Evolutionary conservation across 1,140 invertebrate genomes (phyloP).

Genomic region (Drosophila baimaii): DNA sequence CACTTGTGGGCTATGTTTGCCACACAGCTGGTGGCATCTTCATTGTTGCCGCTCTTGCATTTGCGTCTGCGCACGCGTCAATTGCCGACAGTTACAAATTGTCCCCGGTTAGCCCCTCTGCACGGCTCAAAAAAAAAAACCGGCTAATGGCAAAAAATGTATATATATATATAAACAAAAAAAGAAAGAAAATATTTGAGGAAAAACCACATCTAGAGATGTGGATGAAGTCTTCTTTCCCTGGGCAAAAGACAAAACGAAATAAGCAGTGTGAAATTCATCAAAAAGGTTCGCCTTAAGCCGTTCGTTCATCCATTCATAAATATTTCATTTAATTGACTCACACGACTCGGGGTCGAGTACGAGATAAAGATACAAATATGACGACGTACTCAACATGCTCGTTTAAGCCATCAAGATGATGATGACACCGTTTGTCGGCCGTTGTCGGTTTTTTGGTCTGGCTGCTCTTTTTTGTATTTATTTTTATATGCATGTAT

Average conservation of each 20-base stretch:
- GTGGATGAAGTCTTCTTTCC: conserved; percentile 41
- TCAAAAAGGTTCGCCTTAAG: conserved; percentile 34
- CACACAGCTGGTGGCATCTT: conserved; percentile 54
- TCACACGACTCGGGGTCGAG: conserved; percentile 61
- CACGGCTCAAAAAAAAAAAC: conserved; percentile 22
- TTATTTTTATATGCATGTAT: conserved; percentile 17
- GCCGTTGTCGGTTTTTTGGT: conserved; percentile 31
- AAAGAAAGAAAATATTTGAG: conserved; percentile 28
- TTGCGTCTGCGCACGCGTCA: conserved; percentile 68
- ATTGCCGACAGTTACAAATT: conserved; percentile 74
- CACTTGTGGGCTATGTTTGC: conserved; percentile 46
- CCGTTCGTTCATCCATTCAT: conserved; percentile 59
- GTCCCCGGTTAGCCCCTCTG: conserved; percentile 54
- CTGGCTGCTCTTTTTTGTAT: conserved; percentile 21
- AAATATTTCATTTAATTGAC: conserved; percentile 78
- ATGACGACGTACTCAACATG: conserved; percentile 47
- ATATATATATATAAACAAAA: conserved; percentile 10
- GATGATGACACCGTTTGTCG: conserved; percentile 64
- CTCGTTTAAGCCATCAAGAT: conserved; percentile 55
- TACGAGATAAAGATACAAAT: conserved; percentile 57
- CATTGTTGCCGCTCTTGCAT: conserved; percentile 45
- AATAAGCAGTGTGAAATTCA: conserved; percentile 32
- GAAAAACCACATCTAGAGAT: conserved; percentile 34
- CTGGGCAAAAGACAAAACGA: conserved; percentile 27
- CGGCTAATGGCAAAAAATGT: conserved; percentile 58